Evolutionary conservation across 92 coral and sea anemone species (phyloP).

Genomic region (Phenganax subtilis): DNA sequence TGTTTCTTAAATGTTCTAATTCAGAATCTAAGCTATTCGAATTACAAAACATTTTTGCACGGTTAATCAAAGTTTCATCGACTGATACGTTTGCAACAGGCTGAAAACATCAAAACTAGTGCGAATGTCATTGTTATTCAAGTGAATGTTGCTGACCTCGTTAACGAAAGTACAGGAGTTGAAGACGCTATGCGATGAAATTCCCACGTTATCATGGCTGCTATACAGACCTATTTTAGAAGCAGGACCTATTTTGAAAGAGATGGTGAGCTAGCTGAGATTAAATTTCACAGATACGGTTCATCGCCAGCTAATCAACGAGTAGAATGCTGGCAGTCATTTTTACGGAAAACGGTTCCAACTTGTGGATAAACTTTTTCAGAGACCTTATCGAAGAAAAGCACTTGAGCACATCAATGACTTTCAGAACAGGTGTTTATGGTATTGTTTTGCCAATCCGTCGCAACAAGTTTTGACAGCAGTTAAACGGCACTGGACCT

Average conservation of each 20-base stretch:
- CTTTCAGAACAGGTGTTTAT: not conserved
- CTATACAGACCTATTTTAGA: slow-evolving; percentile 42
- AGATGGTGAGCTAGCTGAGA: not conserved
- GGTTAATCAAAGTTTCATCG: too few species aligned
- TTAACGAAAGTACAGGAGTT: too few species aligned
- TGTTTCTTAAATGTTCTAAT: too few species aligned
- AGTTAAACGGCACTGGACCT: slow-evolving; percentile 7
- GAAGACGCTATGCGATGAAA: too few species aligned
- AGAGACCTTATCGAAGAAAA: slow-evolving; percentile 10
- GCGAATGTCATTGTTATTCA: too few species aligned
- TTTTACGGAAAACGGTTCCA: not conserved
- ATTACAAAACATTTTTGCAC: too few species aligned
- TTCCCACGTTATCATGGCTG: slow-evolving; percentile 61
- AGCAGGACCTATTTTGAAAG: too few species aligned
- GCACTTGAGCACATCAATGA: slow-evolving; percentile 7
- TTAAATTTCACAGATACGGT: slow-evolving; percentile 15
- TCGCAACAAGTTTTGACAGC: slow-evolving; percentile 7
- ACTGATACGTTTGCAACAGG: too few species aligned
- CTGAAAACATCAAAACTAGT: too few species aligned
- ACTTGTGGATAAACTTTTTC: slow-evolving; percentile 1
- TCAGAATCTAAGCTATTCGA: too few species aligned
- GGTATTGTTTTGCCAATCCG: not conserved
- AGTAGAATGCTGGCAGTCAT: not conserved
- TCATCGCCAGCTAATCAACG: slow-evolving; percentile 7
- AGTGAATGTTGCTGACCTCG: too few species aligned